These are phyloP conservation scores for Epistrophe eligans DNA, from an alignment of 2,888 invertebrate species.

Conservation along the genomic window DNA sequence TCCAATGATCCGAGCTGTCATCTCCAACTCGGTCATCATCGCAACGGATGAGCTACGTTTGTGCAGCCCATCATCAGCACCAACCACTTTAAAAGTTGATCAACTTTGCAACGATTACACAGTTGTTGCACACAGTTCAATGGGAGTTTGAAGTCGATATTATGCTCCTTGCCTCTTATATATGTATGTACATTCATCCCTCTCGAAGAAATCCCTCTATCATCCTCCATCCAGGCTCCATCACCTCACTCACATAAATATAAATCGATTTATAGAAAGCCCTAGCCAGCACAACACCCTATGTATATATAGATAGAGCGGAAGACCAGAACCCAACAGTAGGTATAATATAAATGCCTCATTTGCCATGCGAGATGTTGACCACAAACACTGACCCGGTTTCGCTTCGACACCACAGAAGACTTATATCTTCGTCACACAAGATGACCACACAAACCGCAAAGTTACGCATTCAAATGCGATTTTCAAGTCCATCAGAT, in stretches of 20 bases:
- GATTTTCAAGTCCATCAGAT: conserved; percentile 42
- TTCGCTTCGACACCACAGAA: conserved; percentile 66
- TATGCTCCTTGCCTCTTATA: conserved; percentile 8
- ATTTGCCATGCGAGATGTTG: conserved; percentile 65
- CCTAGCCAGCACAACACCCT: conserved; percentile 9
- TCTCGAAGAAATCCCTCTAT: conserved; percentile 62
- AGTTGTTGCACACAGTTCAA: conserved; percentile 68
- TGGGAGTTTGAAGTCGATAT: conserved; percentile 15
- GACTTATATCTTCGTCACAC: conserved; percentile 73
- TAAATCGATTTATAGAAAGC: conserved; percentile 64
- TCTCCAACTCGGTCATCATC: conserved; percentile 63
- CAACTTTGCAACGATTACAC: conserved; percentile 70
- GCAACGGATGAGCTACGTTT: conserved; percentile 28
- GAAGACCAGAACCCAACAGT: neutral
- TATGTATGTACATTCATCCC: conserved; percentile 8
- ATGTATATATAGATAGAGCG: no score
- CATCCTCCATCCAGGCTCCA: conserved; percentile 16
- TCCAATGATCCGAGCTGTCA: conserved; percentile 61
- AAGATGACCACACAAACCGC: conserved; percentile 71
- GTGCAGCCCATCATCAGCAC: conserved; percentile 5
- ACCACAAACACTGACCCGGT: conserved; percentile 73
- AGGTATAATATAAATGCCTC: conserved; percentile 49
- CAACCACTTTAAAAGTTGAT: conserved; percentile 72
- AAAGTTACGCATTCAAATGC: conserved; percentile 73
- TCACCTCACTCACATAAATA: neutral